Base-by-base conservation (phyloP, 2,888 invertebrate species). In the Drosophila flavopinicola region DNA sequence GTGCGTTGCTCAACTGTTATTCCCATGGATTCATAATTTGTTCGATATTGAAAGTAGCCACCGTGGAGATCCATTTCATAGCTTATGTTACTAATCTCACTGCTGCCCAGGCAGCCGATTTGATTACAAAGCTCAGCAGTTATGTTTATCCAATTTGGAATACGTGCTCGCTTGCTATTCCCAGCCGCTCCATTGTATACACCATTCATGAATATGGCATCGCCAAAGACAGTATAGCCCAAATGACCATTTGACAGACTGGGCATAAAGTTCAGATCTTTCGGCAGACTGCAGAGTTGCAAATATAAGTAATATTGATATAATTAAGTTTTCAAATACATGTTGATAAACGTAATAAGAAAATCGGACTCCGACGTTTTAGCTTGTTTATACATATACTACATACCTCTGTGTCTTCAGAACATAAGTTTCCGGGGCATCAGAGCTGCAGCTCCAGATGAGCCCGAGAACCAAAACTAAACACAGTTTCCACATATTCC, bases 161-260 rank as follows among this genome's bases (percentile, higher is more conserved):
- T 93, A 29, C 93, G 91, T 0, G 93, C 94, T 6, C 94, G 91
- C 51, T 92, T 93, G 66, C 93, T 93, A 35, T 92, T 90, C 0
- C 94, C 93, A 1, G 88, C 90, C 5, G 84, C 88, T 1, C 94
- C 94, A 84, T 93, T 94, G 88, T 93, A 94, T 0, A 94, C 75
- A 0, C 94, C 94, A 66, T 94, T 94, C 91, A 93, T 92, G 69
- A 92, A 93, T 2, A 94, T 92, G 0, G 93, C 92, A 70, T 93
- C 92, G 25, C 93, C 92, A 85, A 93, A 93, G 13, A 93, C 80
- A 15, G 93, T 93, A 6, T 93, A 92, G 0, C 93, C 93, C 49
- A 94, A 74, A 68, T 94, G 93, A 0, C 94, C 94, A 67, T 94
- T 94, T 1, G 93, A 92, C 2, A 94, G 87, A 0, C 93, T 93